phyloP scores from a whole-genome alignment of 2,888 invertebrate genomes.

The Hoplodrina ambigua region DNA sequence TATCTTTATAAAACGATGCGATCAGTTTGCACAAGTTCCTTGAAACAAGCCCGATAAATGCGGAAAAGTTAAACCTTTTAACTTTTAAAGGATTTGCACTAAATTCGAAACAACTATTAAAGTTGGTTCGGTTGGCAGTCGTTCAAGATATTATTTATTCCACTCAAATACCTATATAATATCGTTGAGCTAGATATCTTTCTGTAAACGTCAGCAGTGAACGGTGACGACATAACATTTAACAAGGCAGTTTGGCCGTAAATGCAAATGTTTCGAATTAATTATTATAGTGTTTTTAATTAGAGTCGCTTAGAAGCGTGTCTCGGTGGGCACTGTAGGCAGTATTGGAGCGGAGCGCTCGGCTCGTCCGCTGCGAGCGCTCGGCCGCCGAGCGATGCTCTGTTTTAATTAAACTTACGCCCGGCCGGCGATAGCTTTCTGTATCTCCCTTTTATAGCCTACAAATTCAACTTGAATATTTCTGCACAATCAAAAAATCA shows the following conservation, averaged over 20 bases:
- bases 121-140: constrained; percentile 52
- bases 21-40: constrained; percentile 56
- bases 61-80: constrained; percentile 66
- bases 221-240: constrained; percentile 52
- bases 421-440: constrained; percentile 63
- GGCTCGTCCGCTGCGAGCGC: constrained; percentile 54
- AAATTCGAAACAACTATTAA: constrained; percentile 67
- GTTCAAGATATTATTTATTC: constrained; percentile 57
- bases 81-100: constrained; percentile 68
- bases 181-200: constrained; percentile 12
- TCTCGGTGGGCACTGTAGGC: constrained; percentile 68
- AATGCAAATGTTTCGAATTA: constrained; percentile 79
- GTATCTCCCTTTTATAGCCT: constrained; percentile 65
- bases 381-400: constrained; percentile 70
- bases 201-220: constrained; percentile 21
- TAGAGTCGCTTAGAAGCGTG: constrained; percentile 74
- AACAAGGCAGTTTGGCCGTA: constrained; percentile 72
- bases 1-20: constrained; percentile 55
- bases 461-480: constrained; percentile 64
- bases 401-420: constrained; percentile 85
- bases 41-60: constrained; percentile 67
- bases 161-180: constrained; percentile 30
- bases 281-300: constrained; percentile 85
- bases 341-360: constrained; percentile 63
- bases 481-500: constrained; percentile 62